Base-by-base conservation (phyloP, 2,888 invertebrate genomes). In the Cylindroiulus punctatus region DNA sequence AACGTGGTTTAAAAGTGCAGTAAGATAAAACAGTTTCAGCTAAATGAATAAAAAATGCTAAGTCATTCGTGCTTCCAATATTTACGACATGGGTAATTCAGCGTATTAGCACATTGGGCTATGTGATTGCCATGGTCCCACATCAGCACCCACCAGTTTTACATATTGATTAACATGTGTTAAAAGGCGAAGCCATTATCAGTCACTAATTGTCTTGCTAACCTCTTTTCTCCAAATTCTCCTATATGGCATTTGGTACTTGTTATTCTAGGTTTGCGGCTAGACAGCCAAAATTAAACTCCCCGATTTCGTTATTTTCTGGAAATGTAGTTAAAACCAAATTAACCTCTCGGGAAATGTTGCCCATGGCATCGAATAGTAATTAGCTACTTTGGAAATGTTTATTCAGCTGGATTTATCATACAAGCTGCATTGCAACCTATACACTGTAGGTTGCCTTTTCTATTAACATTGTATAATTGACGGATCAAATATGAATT, bases 331-430 rank as follows among this genome's bases (percentile, higher is more conserved):
- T 76, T 76, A 30, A 76, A 76, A 30, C 26, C 76, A 76, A 76
- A 76, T 76, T 76, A 76, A 76, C 76, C 30, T 76, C 26, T 76
- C 2, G 30, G 30, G 76, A 76, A 30, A 30, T 30, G 76, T 76
- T 30, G 76, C 76, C 76, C 0, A 17, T 76, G 76, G 76, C 76
- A 76, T 76, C 76, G 76, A 76, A 76, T 76, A 76, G 30, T 76
- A 76, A 76, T 76, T 76, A 30, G 76, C 76, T 76, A 3, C 26
- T 76, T 30, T 30, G 76, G 30, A 76, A 65, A 76, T 76, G 76
- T 76, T 76, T 17, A 4, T 14, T 30, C 76, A 30, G 76, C 17
- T 30, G 30, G 30, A 30, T 76, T 30, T 76, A 76, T 76, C 65
- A 26, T 65, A 26, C 26, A 26, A n/a, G 30, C 12, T 76, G n/a